These are phyloP conservation scores for Calypte anna DNA, from an alignment of 2,113 vertebrate genomes.

Conservation along the genomic window DNA sequence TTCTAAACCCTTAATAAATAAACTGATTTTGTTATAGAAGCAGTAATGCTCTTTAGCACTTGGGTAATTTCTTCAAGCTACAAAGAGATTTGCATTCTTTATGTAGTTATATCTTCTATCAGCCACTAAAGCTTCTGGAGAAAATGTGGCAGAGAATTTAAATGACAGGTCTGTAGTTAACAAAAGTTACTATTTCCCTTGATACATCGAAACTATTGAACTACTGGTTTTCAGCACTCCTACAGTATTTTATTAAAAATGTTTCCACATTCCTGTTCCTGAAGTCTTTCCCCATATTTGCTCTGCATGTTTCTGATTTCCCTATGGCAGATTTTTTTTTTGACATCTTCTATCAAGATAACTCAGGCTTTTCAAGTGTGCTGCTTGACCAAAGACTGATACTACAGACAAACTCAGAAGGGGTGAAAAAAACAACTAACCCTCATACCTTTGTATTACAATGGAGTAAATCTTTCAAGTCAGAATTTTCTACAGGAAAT, in stretches of 20 bases:
- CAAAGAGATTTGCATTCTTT: neutral
- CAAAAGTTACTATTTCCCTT: neutral
- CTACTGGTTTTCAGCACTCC: neutral
- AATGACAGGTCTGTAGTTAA: neutral
- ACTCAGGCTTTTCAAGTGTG: neutral
- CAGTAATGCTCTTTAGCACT: neutral
- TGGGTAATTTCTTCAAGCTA: neutral
- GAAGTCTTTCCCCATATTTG: neutral
- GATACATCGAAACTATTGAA: neutral
- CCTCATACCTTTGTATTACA: neutral
- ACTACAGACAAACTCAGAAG: neutral
- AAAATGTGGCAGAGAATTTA: neutral
- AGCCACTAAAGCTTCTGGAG: neutral
- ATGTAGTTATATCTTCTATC: neutral
- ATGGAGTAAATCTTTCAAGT: neutral
- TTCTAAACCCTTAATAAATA: neutral
- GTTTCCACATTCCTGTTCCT: neutral
- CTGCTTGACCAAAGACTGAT: neutral
- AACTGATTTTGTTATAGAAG: neutral
- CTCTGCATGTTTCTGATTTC: neutral
- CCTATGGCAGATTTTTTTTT: neutral
- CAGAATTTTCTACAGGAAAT: neutral
- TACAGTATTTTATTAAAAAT: neutral
- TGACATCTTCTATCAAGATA: constrained; percentile 16
- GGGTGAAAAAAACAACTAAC: rapidly evolving